Conservation (phyloP, 2,113 vertebrate genomes). For the Scartelaos histophorus region DNA sequence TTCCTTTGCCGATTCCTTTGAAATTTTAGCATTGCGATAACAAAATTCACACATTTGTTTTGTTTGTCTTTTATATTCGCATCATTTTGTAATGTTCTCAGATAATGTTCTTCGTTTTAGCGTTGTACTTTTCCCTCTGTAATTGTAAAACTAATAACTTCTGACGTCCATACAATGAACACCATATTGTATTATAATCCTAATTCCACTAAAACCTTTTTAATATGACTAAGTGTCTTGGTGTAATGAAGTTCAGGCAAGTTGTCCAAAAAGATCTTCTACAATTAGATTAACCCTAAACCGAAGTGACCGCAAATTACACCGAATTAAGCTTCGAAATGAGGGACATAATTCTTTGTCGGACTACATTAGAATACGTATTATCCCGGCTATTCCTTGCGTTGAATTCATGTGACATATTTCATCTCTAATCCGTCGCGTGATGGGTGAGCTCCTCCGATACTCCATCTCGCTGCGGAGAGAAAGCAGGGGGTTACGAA, state of each 20-base stretch:
- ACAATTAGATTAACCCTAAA: conserved; percentile 39
- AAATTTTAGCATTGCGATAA: too few relatives aligned
- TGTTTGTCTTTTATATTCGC: too few relatives aligned
- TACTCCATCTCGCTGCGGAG: conserved; percentile 40
- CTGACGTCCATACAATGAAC: not conserved
- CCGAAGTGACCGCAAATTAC: conserved; percentile 61
- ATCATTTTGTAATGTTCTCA: too few relatives aligned
- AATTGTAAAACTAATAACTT: not conserved
- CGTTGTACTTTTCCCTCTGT: not conserved
- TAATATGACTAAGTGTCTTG: not conserved
- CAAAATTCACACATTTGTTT: too few relatives aligned
- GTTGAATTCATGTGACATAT: conserved; percentile 69
- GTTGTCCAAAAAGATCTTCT: conserved; percentile 1
- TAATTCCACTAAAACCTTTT: not conserved
- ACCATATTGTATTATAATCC: not conserved
- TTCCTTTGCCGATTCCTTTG: too few relatives aligned
- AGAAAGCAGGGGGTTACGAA: conserved; percentile 55
- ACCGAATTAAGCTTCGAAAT: conserved; percentile 50
- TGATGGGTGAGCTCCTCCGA: conserved; percentile 57
- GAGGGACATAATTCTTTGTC: conserved; percentile 58
- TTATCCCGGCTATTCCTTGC: conserved; percentile 36
- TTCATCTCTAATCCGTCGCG: conserved; percentile 63
- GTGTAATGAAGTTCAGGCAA: not conserved
- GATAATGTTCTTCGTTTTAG: not conserved
- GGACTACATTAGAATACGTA: conserved; percentile 46